Evolutionary conservation across 2,888 invertebrate species (phyloP), one percentile per base, ranked within the genome.

Genomic region (Pyrrhosoma nymphula): DNA sequence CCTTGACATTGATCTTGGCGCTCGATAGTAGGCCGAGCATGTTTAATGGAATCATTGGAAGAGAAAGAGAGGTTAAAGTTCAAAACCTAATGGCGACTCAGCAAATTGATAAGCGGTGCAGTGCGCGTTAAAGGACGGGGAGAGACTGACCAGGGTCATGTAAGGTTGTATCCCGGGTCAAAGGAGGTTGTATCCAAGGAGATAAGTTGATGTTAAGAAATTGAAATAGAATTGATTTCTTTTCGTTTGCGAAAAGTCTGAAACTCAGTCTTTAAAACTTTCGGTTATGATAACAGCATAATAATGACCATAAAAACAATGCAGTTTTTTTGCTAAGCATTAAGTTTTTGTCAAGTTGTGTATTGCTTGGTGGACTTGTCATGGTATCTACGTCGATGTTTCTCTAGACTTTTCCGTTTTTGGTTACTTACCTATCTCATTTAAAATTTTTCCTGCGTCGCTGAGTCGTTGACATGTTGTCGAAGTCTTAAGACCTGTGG

Each of bases 101-200:
- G 93, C 93, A 69, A 93, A 93, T 55, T 93, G 93, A 93, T 93
- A 93, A 93, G 63, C 30, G 69, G 26, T 93, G 63, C 60, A 93
- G n/a, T 90, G n/a, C 23, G 30, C 55, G 56, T 60, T 35, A 60
- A 91, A 23, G 60, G 90, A 20, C 93, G 55, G 69, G 47, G 20
- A 26, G 63, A 63, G 69, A 26, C 69, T 69, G 26, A 23, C 20
- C 12, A 26, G 69, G 69, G 69, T 69, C 69, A 69, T 20, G 0
- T 69, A n/a, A 69, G 69, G 69, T 69, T 47, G 47, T 60, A 93
- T 69, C 69, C 75, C 47, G 69, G 93, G 93, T 93, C 93, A 75
- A 69, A 26, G 26, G 47, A 93, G 75, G 93, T 75, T 75, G n/a
- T 93, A 69, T 93, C 93, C 75, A 93, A 93, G 93, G 39, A 93